These are phyloP conservation scores for Grus americana DNA, from an alignment of 2,113 vertebrate species.

Conservation along the genomic window DNA sequence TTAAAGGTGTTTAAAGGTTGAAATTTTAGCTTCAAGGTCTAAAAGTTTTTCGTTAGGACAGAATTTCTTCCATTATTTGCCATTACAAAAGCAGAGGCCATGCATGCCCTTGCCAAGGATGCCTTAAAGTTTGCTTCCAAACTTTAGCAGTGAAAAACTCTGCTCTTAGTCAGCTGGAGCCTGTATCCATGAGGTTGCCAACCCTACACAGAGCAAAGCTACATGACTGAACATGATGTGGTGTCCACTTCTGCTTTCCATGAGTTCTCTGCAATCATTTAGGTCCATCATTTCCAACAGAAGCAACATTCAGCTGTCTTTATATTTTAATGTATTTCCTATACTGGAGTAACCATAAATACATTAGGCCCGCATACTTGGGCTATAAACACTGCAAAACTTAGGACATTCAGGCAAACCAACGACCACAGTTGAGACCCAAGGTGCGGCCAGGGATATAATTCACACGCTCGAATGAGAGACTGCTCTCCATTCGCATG, in stretches of 20 bases:
- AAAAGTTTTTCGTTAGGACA: neutral
- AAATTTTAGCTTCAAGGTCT: neutral
- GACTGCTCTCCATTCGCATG: neutral
- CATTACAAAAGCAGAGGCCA: neutral
- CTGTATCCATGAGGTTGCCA: neutral
- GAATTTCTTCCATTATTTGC: neutral
- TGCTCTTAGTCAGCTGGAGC: neutral
- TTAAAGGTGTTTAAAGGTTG: neutral
- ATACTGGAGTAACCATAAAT: neutral
- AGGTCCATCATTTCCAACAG: neutral
- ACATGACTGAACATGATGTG: neutral
- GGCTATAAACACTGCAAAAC: neutral
- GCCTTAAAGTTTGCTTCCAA: neutral
- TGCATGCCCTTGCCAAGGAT: neutral
- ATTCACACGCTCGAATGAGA: fast-evolving
- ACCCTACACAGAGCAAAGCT: neutral
- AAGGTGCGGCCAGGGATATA: neutral
- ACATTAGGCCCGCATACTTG: neutral
- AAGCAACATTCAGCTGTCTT: neutral
- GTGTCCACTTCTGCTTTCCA: neutral
- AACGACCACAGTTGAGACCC: neutral
- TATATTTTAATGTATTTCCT: neutral
- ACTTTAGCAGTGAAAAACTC: neutral
- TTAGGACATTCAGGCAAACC: neutral
- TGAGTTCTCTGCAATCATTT: neutral